Conservation (phyloP, 2,888 invertebrate species). For the Tetragonisca angustula region DNA sequence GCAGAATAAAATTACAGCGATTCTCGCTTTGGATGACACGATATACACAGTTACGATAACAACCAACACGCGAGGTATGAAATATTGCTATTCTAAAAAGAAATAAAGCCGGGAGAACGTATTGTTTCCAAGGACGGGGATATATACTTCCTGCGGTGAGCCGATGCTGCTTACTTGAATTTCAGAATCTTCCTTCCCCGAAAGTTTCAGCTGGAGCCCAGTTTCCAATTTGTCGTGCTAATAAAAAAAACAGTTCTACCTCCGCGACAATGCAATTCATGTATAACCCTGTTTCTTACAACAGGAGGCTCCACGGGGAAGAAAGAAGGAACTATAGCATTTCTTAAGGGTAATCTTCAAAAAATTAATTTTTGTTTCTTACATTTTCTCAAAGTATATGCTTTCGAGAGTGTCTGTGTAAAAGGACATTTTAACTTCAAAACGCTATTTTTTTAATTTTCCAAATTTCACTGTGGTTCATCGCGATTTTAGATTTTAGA, state of each 20-base stretch:
- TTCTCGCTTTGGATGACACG: slow-evolving; percentile 13
- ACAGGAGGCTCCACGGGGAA: too few relatives aligned
- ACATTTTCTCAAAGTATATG: too few relatives aligned
- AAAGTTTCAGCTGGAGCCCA: neutral
- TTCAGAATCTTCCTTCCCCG: slow-evolving; percentile 25
- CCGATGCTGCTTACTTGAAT: slow-evolving; percentile 40
- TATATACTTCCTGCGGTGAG: slow-evolving; percentile 22
- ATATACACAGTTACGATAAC: slow-evolving; percentile 23
- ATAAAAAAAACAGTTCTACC: neutral
- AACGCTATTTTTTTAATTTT: too few relatives aligned
- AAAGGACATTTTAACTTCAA: too few relatives aligned
- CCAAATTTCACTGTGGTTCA: too few relatives aligned
- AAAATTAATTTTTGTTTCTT: too few relatives aligned
- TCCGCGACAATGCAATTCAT: neutral
- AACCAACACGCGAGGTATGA: slow-evolving; percentile 23
- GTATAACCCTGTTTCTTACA: neutral
- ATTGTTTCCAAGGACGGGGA: slow-evolving; percentile 31
- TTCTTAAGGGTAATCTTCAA: too few relatives aligned
- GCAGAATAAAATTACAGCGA: slow-evolving; percentile 21
- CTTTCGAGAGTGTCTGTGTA: too few relatives aligned
- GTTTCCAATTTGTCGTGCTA: slow-evolving; percentile 8
- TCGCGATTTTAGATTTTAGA: too few relatives aligned
- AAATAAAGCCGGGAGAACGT: slow-evolving; percentile 12
- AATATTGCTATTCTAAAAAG: slow-evolving; percentile 42
- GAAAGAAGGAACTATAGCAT: too few relatives aligned